Conservation (phyloP, 92 coral and sea anemone species). For the Parazoanthus darwini region DNA sequence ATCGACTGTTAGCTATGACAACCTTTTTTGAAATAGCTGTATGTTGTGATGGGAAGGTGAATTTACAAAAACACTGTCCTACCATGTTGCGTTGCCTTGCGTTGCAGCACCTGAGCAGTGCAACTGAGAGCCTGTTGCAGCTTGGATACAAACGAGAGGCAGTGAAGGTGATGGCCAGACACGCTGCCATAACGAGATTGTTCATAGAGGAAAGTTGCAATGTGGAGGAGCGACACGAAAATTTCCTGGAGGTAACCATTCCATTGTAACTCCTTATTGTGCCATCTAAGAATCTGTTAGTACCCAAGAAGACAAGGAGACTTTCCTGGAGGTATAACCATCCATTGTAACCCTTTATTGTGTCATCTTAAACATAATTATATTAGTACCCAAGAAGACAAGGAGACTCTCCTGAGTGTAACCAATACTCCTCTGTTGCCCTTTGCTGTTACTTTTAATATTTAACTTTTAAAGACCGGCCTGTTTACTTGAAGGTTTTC, state of each 20-base stretch:
- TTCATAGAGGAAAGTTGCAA: constrained; percentile 68
- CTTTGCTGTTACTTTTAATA: too few species aligned
- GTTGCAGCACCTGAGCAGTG: constrained; percentile 75
- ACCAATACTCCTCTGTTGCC: too few species aligned
- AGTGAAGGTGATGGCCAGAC: constrained; percentile 73
- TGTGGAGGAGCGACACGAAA: constrained; percentile 65
- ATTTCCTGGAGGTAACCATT: constrained; percentile 66
- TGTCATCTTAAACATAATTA: neutral
- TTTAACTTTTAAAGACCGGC: too few species aligned
- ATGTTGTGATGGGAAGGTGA: too few species aligned
- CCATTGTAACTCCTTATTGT: neutral
- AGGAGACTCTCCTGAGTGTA: neutral
- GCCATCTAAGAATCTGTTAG: neutral
- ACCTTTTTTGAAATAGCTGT: too few species aligned
- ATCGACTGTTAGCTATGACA: too few species aligned
- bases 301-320: neutral
- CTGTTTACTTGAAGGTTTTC: too few species aligned
- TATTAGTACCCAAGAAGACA: neutral
- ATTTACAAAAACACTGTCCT: neutral
- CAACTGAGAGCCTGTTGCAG: constrained; percentile 62
- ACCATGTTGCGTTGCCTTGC: neutral
- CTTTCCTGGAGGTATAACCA: too few species aligned
- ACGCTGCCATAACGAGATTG: constrained; percentile 67
- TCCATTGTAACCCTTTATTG: neutral
- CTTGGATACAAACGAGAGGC: constrained; percentile 91